Percentiles rank a stretch among this genome's conserved stretches.
Conservation (phyloP, 2,797 vertebrate genomes). For the Enteromius paludinosus region DNA sequence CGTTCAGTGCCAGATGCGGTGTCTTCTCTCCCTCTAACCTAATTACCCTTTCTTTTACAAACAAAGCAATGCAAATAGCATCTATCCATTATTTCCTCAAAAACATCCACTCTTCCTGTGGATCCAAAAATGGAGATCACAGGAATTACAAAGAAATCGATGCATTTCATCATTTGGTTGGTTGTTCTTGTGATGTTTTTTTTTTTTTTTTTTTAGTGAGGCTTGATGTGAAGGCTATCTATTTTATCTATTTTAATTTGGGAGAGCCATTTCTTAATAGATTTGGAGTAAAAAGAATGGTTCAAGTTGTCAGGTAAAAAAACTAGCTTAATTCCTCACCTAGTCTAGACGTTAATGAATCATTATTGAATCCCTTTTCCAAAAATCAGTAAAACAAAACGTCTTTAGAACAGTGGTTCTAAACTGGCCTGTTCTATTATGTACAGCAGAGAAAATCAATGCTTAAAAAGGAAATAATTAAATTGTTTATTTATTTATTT, state of each 20-base stretch:
- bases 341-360: not conserved
- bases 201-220: not conserved
- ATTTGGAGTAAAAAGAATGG: not conserved
- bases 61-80: conserved; percentile 67
- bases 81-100: conserved; percentile 67
- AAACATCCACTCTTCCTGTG: conserved; percentile 54
- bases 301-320: not conserved
- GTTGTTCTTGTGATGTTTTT: conserved; percentile 33
- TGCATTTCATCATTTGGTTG: conserved; percentile 61
- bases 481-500: not conserved
- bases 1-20: conserved; percentile 55
- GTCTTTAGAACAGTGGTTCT: not conserved
- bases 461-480: not conserved
- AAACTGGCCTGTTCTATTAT: not conserved
- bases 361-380: not conserved
- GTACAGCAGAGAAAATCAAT: too few relatives aligned
- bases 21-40: conserved; percentile 60
- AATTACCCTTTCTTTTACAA: conserved; percentile 74
- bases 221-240: not conserved
- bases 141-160: conserved; percentile 69
- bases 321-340: not conserved
- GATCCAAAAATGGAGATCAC: conserved; percentile 42
- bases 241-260: conserved; percentile 23
- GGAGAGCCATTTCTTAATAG: not conserved
- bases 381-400: not conserved